Percentiles rank a stretch among this genome's conserved stretches.
These are phyloP conservation scores for Prunella strophiata DNA, from an alignment of 2,797 vertebrate genomes.

Conservation along the genomic window DNA sequence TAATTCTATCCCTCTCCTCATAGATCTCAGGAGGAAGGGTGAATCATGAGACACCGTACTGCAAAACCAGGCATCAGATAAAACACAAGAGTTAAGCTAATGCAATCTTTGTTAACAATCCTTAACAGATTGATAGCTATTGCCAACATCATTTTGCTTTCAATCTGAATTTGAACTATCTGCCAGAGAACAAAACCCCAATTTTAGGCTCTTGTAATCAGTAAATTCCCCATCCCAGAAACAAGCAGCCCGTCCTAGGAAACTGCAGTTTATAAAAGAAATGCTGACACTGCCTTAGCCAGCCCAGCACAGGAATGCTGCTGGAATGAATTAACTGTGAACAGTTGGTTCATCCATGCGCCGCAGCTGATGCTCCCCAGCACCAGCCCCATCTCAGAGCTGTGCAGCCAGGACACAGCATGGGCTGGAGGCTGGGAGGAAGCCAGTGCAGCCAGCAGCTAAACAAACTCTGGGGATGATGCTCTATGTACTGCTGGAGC, in stretches of 20 bases:
- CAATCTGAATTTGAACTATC: neutral
- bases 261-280: conserved; percentile 36
- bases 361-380: neutral
- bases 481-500: rapidly evolving
- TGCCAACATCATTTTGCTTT: neutral
- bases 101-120: neutral
- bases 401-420: neutral
- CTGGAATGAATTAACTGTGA: neutral
- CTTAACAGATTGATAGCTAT: neutral
- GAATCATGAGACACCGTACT: neutral
- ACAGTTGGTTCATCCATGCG: neutral
- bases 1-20: neutral
- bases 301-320: conserved; percentile 9
- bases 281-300: conserved; percentile 10
- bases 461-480: neutral
- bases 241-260: neutral
- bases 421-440: neutral
- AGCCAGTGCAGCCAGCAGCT: neutral
- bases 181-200: neutral
- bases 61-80: neutral
- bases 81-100: neutral
- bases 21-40: neutral
- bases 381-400: neutral
- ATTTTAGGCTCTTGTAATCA: neutral
- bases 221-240: conserved; percentile 6